Evolutionary conservation across 2,113 vertebrate genomes (phyloP), one percentile per base, ranked within the genome.

Genomic region (Ardeotis arabs): DNA sequence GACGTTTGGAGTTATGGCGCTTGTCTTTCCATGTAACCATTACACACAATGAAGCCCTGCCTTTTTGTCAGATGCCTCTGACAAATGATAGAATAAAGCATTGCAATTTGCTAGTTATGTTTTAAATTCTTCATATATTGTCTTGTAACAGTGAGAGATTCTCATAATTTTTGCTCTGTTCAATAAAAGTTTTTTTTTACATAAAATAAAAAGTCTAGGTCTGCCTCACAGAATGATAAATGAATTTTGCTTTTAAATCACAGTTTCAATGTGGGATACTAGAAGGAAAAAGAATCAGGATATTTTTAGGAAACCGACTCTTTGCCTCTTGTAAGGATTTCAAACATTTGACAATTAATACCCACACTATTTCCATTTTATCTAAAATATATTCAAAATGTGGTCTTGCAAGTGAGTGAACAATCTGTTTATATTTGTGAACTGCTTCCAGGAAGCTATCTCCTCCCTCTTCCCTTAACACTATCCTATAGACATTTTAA

Each of bases 1-100:
- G 6, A 81, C 1, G 4, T 56, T 41, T 4, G 4, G 15, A 88
- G 11, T 47, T 39, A 18, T 2, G 3, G 12, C 0, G 0, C 7
- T 80, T 68, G 22, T 37, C 29, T 87, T 52, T 25, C 31, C 4
- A 15, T 44, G 35, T 60, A 68, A 45, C 10, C 1, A 2, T 16
- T 53, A 33, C 9, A 15, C 7, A 17, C 7, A 12, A 59, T 28
- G 19, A 44, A 62, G 23, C 18, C 29, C 55, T 68, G 22, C 11
- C 7, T 44, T 15, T n/a, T 62, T 64, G 14, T 66, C 29, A 88
- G 56, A 63, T 14, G 27, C 19, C 44, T 77, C 44, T 77, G 31
- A 70, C 45, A 89, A 89, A 66, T 0, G 2, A 8, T 2, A 4
- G 17, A 15, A 62, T 37, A 78, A 72, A 59, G 5, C 12, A 63